Evolutionary conservation across 2,888 invertebrate genomes (phyloP), one percentile per base, ranked within the genome.

Genomic region (Himalopsyche kuldschensis): DNA sequence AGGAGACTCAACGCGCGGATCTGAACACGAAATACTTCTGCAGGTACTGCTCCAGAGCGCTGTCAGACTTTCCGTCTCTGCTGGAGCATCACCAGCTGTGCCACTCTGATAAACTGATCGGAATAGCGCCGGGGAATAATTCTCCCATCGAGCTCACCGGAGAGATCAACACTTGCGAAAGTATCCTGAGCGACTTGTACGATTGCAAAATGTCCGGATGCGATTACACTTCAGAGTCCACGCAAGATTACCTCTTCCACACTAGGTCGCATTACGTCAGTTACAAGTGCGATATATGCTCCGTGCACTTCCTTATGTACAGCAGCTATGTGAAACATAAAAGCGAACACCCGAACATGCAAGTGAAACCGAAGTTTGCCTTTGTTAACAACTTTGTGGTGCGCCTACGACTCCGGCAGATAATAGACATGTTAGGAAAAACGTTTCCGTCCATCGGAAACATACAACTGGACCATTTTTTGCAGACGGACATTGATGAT

Each of bases 1-100:
- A 87, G 87, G 20, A 90, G 15, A 24, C 20, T 24, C 63, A 3
- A 6, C 27, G 31, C 17, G n/a, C 17, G 3, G 79, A 11, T 63
- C n/a, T 41, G 35, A 31, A 76, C 48, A 31, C 69, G 15, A 87
- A 88, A 69, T 89, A 41, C 1, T 30, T 15, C 1, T 86, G 86
- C 76, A 24, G 63, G 27, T 83, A 85, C 55, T 86, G 86, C 15
- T 11, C 11, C 0, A 10, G 24, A 3, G 46, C 32, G 27, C 77
- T 81, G 4, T 15, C 47, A n/a, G 46, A 63, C 15, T 86, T 75
- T 30, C 15, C n/a, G 4, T 55, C 24, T 8, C 76, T 81, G 3
- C 2, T 82, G 17, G n/a, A 48, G 5, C 86, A 86, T 75, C 83
- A 84, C 77, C 79, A 47, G 17, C 27, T 31, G 3, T 15, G 55